These are phyloP conservation scores for Eucidaris tribuloides DNA, from an alignment of 35 echinoderm and acorn worm species.

Conservation along the genomic window DNA sequence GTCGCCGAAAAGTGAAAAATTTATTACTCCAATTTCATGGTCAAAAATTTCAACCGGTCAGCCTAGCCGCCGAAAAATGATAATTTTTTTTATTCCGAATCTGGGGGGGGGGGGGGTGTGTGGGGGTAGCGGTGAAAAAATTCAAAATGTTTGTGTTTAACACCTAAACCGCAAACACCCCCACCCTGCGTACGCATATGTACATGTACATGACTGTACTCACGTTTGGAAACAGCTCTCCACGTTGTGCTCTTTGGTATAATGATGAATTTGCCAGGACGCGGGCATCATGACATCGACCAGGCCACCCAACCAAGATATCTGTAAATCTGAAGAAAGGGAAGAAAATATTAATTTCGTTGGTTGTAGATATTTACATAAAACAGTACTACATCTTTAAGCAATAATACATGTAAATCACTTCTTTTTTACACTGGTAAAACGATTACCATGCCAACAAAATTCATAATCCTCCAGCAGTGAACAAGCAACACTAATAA, in stretches of 20 bases:
- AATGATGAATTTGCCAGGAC: constrained; percentile 40
- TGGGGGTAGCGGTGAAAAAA: no score
- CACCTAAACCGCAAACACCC: not conserved
- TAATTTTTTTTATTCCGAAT: no score
- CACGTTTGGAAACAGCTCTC: constrained; percentile 48
- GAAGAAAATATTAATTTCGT: not conserved
- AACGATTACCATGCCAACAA: no score
- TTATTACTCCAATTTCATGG: no score
- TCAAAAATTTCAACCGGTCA: no score
- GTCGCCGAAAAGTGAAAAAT: no score
- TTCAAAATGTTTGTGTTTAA: no score
- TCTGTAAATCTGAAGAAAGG: constrained; percentile 35
- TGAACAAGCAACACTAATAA: no score
- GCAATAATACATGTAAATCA: not conserved
- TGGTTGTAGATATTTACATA: not conserved
- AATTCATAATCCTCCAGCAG: no score
- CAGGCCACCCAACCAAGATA: constrained; percentile 47
- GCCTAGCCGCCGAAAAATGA: no score
- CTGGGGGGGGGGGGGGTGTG: no score
- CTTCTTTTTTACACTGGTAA: not conserved
- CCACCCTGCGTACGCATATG: not conserved
- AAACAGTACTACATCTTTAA: not conserved
- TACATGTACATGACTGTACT: not conserved
- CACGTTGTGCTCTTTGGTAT: constrained; percentile 21
- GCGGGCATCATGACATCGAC: constrained; percentile 45